These are phyloP conservation scores for Hydra vulgaris DNA, from an alignment of 30 jellyfish, hydroid and myxozoan genomes.

Conservation along the genomic window DNA sequence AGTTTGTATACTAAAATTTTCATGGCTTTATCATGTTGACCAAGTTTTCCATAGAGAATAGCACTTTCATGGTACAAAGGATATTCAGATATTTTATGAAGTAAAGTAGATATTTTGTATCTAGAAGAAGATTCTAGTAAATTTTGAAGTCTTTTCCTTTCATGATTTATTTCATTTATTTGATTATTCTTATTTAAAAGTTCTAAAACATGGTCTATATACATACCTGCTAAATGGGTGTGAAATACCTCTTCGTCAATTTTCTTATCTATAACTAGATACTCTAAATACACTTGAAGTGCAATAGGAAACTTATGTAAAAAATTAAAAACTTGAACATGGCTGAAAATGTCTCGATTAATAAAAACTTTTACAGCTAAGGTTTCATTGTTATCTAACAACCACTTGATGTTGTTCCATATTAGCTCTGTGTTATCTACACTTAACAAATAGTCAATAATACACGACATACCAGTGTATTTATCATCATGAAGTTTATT, in stretches of 20 bases:
- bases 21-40: slow-evolving; percentile 80
- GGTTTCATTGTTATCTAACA: slow-evolving; percentile 38
- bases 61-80: slow-evolving; percentile 69
- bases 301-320: slow-evolving; percentile 64
- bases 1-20: slow-evolving; percentile 57
- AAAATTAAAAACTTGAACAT: slow-evolving; percentile 48
- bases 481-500: slow-evolving; percentile 13
- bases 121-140: slow-evolving; percentile 63
- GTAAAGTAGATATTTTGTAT: slow-evolving; percentile 58
- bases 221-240: slow-evolving; percentile 75
- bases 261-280: slow-evolving; percentile 44
- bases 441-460: slow-evolving; percentile 20
- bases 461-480: slow-evolving; percentile 20
- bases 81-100: slow-evolving; percentile 49
- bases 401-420: slow-evolving; percentile 62
- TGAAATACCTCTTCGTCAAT: slow-evolving; percentile 57
- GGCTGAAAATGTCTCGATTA: slow-evolving; percentile 21
- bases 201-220: slow-evolving; percentile 60
- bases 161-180: slow-evolving; percentile 42
- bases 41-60: slow-evolving; percentile 80
- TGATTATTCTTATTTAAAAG: slow-evolving; percentile 59
- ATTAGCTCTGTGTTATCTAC: slow-evolving; percentile 40
- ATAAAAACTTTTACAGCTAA: slow-evolving; percentile 54
- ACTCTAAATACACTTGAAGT: slow-evolving; percentile 57
- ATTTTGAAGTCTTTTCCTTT: slow-evolving; percentile 67